Base-by-base conservation (phyloP, 2,797 vertebrate species). In the Esox lucius region DNA sequence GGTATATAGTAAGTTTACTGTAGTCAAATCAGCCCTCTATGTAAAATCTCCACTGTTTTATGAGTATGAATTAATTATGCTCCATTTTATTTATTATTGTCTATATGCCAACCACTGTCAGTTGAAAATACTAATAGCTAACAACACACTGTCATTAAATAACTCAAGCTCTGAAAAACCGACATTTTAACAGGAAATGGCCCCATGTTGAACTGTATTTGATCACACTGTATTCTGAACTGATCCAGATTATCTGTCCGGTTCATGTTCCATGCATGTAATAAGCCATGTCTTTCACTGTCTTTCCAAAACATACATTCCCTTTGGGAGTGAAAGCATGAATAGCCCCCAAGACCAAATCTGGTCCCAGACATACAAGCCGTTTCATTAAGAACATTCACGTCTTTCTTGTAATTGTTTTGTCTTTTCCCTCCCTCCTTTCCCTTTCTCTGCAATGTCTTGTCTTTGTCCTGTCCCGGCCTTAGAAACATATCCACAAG, bases 351-450 rank as follows among this genome's bases (percentile, higher is more conserved):
- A 79, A 77, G 71, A 78, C 77, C 71, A 72, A 78, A 75, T 68
- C 74, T 71, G 71, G 68, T 78, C 70, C 68, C 59, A 80, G 80
- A 82, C 74, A 75, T 74, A 77, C 77, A 81, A 77, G 81, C 79
- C 80, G 78, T 80, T 85, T 86, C 75, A 86, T 86, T 84, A 81
- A 78, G 75, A 79, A 68, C 4, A 22, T 72, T 84, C 77, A 75
- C 70, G 35, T 74, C 75, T 80, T 80, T 69, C 74, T 81, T 86
- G 73, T 85, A 77, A 85, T 81, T 84, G 77, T 79, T 78, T 74
- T 61, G 35, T 72, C 62, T 79, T 13, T 80, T 78, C 65, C 46
- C 76, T 72, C 42, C 70, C 19, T 16, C 31, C 70, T 26, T 28
- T 48, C 71, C 77, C 48, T 31, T 73, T 84, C 73, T 76, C 62